Evolutionary conservation across 2,888 invertebrate species (phyloP).

Genomic region (Hirudinaria manillensis): DNA sequence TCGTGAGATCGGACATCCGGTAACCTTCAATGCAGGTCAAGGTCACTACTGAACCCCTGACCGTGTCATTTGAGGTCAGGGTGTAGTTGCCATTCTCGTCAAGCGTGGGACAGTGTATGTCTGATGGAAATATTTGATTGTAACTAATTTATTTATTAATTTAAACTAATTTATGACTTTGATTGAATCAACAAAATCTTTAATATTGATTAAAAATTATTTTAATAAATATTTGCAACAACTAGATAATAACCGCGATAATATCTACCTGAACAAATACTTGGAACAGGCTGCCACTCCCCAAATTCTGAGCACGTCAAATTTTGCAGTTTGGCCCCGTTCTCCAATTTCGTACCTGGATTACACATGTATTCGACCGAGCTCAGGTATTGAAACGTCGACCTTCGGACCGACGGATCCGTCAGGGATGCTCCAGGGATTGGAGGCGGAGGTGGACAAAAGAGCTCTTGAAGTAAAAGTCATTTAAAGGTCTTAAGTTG

Average conservation of each 20-base stretch:
- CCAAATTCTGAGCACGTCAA: slow-evolving; percentile 12
- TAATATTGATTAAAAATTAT: background rate
- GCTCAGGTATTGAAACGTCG: slow-evolving; percentile 7
- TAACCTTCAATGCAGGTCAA: slow-evolving; percentile 16
- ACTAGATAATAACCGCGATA: background rate
- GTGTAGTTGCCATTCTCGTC: background rate
- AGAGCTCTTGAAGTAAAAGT: background rate
- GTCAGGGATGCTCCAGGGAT: background rate
- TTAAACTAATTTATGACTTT: background rate
- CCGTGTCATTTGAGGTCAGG: background rate
- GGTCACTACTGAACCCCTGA: slow-evolving; percentile 7
- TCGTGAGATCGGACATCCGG: background rate
- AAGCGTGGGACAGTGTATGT: slow-evolving; percentile 1
- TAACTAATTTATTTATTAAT: background rate
- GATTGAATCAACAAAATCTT: background rate
- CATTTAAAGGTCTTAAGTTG: too few relatives aligned
- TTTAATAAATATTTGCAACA: background rate
- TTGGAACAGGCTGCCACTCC: slow-evolving; percentile 14
- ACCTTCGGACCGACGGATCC: background rate
- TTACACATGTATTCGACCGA: background rate
- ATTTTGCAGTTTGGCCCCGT: background rate
- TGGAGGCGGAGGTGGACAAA: background rate
- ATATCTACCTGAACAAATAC: slow-evolving; percentile 12
- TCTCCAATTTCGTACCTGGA: background rate
- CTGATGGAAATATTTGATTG: background rate